Evolutionary conservation across 2,113 vertebrate species (phyloP), one percentile per base, ranked within the genome.

Genomic region (Oplegnathus fasciatus): DNA sequence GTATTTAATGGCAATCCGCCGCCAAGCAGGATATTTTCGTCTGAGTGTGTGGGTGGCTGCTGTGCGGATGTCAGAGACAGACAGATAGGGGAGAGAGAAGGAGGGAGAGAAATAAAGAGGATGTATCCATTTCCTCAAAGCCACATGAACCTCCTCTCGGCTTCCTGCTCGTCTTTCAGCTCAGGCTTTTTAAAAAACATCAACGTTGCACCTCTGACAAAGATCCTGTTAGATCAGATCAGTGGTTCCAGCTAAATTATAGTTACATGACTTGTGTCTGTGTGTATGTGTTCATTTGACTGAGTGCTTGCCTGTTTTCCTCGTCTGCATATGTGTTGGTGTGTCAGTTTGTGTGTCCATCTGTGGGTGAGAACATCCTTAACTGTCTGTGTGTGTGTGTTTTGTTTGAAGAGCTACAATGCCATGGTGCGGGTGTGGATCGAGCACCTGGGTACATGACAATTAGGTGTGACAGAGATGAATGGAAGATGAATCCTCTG

Each of bases 21-120:
- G 42, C 74, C 54, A 9, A 73, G 83, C 78, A 71, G 75, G 90
- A 85, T 91, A 86, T 91, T 91, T 93, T 83, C 6, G 76, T 88
- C 80, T 78, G 34, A 50, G 71, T 28, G 74, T 85, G 92, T 89
- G 87, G 90, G 89, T 61, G 91, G 82, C 73, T 82, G 75, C 66
- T 74, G 81, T 79, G 75, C 69, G 70, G 88, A 86, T 84, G 84
- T 86, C 79, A 60, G 62, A 77, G 68, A 66, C 57, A 88, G 83
- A 80, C 78, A 82, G 85, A 89, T 44, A 81, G 11, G 50, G 76
- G 54, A 46, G 57, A 28, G 50, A 4, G 60, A 78, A 64, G 26
- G 67, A 46, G 20, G 22, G 57, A 78, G 86, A 84, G 90, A 88
- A 80, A 69, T 80, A 83, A 81, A 88, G 75, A 90, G 91, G 78